A percentile compares a stretch with the other conserved stretches of the same genome.
Conservation (phyloP, 2,113 vertebrate genomes). For the Polypterus bichir region DNA sequence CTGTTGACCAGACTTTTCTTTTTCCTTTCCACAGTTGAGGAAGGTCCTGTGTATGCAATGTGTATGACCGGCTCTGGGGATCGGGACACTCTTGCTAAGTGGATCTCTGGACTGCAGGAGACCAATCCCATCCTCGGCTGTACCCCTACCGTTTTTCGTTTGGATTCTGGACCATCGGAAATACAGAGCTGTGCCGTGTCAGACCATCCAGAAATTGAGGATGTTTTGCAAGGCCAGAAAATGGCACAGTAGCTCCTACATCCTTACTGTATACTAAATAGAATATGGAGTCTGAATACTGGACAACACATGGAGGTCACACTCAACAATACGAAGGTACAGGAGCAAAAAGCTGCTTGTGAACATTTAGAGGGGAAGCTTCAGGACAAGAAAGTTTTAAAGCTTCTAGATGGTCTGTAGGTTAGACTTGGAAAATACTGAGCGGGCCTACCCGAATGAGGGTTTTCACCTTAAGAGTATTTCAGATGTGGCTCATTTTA, state of each 20-base stretch:
- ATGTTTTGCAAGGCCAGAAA: conserved; percentile 21
- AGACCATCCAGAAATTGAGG: conserved; percentile 16
- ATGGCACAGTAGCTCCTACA: conserved; percentile 24
- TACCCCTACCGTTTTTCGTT: conserved; percentile 65
- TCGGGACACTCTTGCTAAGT: conserved; percentile 60
- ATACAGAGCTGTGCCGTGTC: conserved; percentile 12
- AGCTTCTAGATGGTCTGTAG: too few relatives aligned
- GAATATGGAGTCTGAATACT: too few relatives aligned
- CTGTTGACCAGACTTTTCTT: background rate
- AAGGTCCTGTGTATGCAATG: conserved; percentile 70
- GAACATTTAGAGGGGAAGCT: too few relatives aligned
- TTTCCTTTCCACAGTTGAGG: conserved; percentile 52
- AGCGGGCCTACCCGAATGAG: too few relatives aligned
- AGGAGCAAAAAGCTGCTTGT: too few relatives aligned
- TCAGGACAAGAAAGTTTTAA: too few relatives aligned
- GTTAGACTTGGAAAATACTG: too few relatives aligned
- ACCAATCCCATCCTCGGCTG: conserved; percentile 58
- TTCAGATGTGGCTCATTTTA: too few relatives aligned
- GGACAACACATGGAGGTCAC: too few relatives aligned
- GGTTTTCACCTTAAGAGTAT: too few relatives aligned
- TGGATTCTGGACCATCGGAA: conserved; percentile 36
- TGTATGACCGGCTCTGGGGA: conserved; percentile 63
- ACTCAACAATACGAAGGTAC: too few relatives aligned
- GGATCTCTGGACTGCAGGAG: conserved; percentile 72
- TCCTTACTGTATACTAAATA: background rate